phyloP scores from a whole-genome alignment of 2,888 invertebrate genomes.

The Cyclophora punctaria region DNA sequence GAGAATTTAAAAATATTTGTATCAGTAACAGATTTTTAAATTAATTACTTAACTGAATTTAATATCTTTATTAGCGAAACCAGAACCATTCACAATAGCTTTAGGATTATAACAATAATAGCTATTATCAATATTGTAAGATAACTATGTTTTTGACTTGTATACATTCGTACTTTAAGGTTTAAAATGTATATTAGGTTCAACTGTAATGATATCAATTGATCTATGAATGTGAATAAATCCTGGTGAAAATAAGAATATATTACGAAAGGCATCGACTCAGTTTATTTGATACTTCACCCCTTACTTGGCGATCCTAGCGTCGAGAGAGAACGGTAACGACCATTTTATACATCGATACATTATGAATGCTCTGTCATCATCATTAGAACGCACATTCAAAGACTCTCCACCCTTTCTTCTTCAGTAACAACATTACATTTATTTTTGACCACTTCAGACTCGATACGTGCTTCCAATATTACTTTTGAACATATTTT shows the following conservation, averaged over 20 bases:
- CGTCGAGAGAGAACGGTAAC: constrained; percentile 71
- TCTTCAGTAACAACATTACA: constrained; percentile 45
- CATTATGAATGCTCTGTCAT: constrained; percentile 73
- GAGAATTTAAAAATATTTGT: constrained; percentile 31
- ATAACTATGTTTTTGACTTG: constrained; percentile 74
- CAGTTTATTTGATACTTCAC: constrained; percentile 60
- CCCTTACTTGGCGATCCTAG: constrained; percentile 63
- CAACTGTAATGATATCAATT: constrained; percentile 63
- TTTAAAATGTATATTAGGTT: constrained; percentile 66
- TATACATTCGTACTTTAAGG: constrained; percentile 70
- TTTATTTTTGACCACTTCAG: constrained; percentile 45
- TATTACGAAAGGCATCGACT: constrained; percentile 45
- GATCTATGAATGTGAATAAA: constrained; percentile 73
- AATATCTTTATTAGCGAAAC: constrained; percentile 50
- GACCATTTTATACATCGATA: constrained; percentile 66
- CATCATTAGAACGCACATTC: constrained; percentile 64
- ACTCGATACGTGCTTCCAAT: constrained; percentile 53
- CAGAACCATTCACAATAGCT: constrained; percentile 69
- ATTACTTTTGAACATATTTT: constrained; percentile 46
- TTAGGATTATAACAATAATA: constrained; percentile 71
- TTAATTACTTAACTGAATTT: constrained; percentile 33
- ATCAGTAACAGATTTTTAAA: constrained; percentile 40
- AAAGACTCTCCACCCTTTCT: constrained; percentile 64
- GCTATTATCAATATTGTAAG: constrained; percentile 64
- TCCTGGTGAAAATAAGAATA: constrained; percentile 54